Evolutionary conservation across 1,140 invertebrate genomes (phyloP).

Genomic region (Ericerus pela): DNA sequence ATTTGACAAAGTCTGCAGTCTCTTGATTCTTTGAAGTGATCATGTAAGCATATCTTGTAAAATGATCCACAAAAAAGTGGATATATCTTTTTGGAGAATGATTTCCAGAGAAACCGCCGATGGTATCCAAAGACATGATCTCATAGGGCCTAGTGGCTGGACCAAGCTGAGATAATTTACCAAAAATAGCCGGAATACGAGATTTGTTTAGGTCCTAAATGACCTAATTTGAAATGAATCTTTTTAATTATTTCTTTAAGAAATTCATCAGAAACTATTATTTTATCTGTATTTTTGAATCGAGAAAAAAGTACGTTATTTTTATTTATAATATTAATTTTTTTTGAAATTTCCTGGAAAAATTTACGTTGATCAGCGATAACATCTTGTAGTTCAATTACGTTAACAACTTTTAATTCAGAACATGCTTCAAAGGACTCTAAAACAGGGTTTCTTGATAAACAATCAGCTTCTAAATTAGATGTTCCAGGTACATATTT

Average conservation of each 20-base stretch:
- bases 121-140: constrained; percentile 25
- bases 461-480: no score
- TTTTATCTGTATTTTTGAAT: background rate
- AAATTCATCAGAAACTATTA: background rate
- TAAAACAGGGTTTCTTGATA: constrained; percentile 23
- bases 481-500: no score
- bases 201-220: background rate
- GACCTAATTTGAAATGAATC: no score
- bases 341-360: constrained; percentile 15
- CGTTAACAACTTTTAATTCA: constrained; percentile 22
- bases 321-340: background rate
- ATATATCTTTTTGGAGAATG: no score
- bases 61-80: no score
- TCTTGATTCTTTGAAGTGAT: constrained; percentile 13
- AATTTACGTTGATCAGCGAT: constrained; percentile 19
- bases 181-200: constrained; percentile 23
- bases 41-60: constrained; percentile 21
- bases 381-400: constrained; percentile 18
- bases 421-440: constrained; percentile 19
- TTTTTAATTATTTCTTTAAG: background rate
- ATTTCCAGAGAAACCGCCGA: constrained; percentile 23
- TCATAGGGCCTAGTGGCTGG: constrained; percentile 28
- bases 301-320: background rate
- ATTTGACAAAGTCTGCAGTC: constrained; percentile 15
- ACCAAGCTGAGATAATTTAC: constrained; percentile 25